These are phyloP conservation scores for Megalops cyprinoides DNA, from an alignment of 2,797 vertebrate genomes.

Conservation along the genomic window DNA sequence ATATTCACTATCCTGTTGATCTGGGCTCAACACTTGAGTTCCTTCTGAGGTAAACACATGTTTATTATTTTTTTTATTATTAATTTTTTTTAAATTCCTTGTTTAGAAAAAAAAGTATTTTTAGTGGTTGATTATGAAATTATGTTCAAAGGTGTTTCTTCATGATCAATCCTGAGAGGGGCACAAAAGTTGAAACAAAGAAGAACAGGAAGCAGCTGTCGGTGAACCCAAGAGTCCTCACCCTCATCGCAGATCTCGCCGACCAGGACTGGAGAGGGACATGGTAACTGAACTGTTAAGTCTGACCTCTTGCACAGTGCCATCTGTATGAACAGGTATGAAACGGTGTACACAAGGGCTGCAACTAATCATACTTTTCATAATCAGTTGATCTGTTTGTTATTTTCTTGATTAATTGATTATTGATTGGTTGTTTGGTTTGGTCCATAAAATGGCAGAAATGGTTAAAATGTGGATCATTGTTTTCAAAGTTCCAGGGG, in stretches of 20 bases:
- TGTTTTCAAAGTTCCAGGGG: no score
- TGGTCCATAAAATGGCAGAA: no score
- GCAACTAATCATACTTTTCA: no score
- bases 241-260: conserved; percentile 34
- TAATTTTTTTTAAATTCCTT: conserved; percentile 20
- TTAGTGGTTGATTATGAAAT: background rate
- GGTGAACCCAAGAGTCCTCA: conserved; percentile 41
- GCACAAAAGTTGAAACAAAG: conserved; percentile 30
- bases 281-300: background rate
- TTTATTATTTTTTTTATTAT: no score
- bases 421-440: no score
- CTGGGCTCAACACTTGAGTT: conserved; percentile 42
- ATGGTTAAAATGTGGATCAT: no score
- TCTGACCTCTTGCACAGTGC: no score
- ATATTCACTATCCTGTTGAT: conserved; percentile 33
- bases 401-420: no score
- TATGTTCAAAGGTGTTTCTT: conserved; percentile 38
- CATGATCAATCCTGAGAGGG: conserved; percentile 39
- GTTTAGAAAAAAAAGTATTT: background rate
- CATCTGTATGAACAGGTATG: no score
- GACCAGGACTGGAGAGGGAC: conserved; percentile 35
- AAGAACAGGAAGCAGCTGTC: conserved; percentile 6
- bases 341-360: no score
- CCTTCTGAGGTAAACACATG: conserved; percentile 39
- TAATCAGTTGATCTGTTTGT: no score